Evolutionary conservation across 2,888 invertebrate species (phyloP), one percentile per base, ranked within the genome.

Genomic region (Acrocera orbiculus): DNA sequence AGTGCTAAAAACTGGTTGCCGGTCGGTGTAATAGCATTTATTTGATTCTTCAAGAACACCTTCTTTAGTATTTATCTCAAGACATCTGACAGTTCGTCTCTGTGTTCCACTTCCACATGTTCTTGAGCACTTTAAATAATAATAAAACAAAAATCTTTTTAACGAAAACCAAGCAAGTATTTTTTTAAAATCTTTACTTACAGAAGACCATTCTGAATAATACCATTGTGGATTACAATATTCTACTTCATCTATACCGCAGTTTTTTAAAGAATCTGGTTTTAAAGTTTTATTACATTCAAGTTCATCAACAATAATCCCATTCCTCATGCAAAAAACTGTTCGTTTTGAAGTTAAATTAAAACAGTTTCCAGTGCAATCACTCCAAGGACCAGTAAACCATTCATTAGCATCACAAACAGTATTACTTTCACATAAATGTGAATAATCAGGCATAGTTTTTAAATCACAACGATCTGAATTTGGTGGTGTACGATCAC

Each of bases 331-430:
- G 16, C 55, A 55, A 11, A 50, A 30, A 7, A 53, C 51, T 8
- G 38, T 36, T 8, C 55, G 47, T 13, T 40, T 43, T 5, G 47
- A 45, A 13, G 47, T 42, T 22, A 51, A 35, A 34, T 47, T 51
- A 26, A 51, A 58, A 24, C 63, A 63, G 29, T 52, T 50, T 2
- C 53, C 53, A 2, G 44, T 42, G 31, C 53, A 53, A 24, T 59
- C 46, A 23, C 69, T 65, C 76, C 77, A 80, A 6, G 73, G 70
- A 24, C 85, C 78, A 19, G 74, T 67, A 52, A 83, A 86, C 89
- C 89, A 89, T 46, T 74, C 67, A 4, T 78, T 76, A 23, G 56
- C 58, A 45, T 62, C 70, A 55, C 76, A 85, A 47, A 66, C 69
- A 40, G 66, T 66, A 39, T 67, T 68, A 10, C 67, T 66, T 4